Evolutionary conservation across 2,888 invertebrate species (phyloP).

Genomic region (Ditula angustiorana): DNA sequence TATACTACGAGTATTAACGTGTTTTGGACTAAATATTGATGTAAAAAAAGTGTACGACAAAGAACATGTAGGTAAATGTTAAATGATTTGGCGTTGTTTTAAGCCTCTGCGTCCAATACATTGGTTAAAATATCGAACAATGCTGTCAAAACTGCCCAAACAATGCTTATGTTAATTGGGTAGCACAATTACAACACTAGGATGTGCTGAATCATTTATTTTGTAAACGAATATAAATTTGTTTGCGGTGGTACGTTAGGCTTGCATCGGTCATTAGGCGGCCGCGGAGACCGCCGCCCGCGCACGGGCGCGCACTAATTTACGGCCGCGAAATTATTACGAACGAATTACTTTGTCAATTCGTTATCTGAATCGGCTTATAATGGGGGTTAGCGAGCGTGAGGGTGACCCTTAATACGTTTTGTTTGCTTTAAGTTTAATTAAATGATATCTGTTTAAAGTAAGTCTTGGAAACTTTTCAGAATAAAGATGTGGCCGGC

Average conservation of each 20-base stretch:
- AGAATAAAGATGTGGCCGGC: not conserved
- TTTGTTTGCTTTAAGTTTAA: constrained; percentile 14
- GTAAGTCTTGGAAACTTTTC: not conserved
- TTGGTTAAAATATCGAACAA: constrained; percentile 5
- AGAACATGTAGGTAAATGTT: no score
- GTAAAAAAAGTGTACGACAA: no score
- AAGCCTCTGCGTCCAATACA: not conserved
- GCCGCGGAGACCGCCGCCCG: constrained; percentile 38
- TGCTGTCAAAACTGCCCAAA: constrained; percentile 15
- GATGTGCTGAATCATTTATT: constrained; percentile 47
- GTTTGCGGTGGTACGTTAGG: constrained; percentile 50
- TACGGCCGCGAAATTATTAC: constrained; percentile 41
- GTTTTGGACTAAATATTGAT: no score
- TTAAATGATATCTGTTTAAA: not conserved
- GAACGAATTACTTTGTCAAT: constrained; percentile 61
- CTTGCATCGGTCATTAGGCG: constrained; percentile 56
- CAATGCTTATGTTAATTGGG: constrained; percentile 37
- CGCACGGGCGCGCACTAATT: constrained; percentile 47
- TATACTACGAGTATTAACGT: no score
- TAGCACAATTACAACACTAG: constrained; percentile 33
- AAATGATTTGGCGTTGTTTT: not conserved
- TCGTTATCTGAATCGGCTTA: constrained; percentile 52
- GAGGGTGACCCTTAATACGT: constrained; percentile 23
- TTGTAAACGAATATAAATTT: constrained; percentile 56
- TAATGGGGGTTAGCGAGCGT: constrained; percentile 40